Base-by-base conservation (phyloP, 2,888 invertebrate species). In the Agonopterix heracliana region DNA sequence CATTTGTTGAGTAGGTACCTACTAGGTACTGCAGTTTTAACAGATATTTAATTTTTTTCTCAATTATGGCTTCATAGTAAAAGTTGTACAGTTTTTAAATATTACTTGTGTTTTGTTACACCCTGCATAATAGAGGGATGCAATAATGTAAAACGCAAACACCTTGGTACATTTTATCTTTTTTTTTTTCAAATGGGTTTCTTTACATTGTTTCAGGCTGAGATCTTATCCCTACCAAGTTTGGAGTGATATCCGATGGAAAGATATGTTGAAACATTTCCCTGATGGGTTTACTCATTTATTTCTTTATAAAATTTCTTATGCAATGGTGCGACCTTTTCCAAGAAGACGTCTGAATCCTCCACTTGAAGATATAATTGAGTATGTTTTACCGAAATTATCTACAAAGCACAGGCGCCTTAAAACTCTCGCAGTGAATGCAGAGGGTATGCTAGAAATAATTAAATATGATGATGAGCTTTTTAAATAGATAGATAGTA, bases 161-260 rank as follows among this genome's bases (percentile, higher is more conserved):
- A 14, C 14, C 14, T n/a, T n/a, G n/a, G n/a, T n/a, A n/a, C n/a
- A n/a, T n/a, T n/a, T n/a, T n/a, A n/a, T n/a, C n/a, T n/a, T n/a
- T n/a, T n/a, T n/a, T n/a, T n/a, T 26, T 26, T 26, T 26, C 26
- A 5, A 17, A 17, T 17, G 17, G 3, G 4, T 17, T 3, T 5
- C 5, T 9, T 10, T 38, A 38, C 38, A 49, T 48, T 50, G 35
- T 80, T 79, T 52, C 68, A 85, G 83, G 51, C 57, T 84, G 44
- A 62, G 45, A 48, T 54, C 53, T 9, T 70, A 68, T 40, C 50
- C 70, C 1, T 84, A 79, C 52, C 62, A 70, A 62, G 60, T 81
- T 17, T 85, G 85, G 86, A 67, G 64, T 48, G 85, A 86, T 53
- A 82, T 86, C 43, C 60, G 72, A 54, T 85, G 85, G 86, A 78